Evolutionary conservation across 92 coral and sea anemone species (phyloP).

Genomic region (Palythoa grandiflora): DNA sequence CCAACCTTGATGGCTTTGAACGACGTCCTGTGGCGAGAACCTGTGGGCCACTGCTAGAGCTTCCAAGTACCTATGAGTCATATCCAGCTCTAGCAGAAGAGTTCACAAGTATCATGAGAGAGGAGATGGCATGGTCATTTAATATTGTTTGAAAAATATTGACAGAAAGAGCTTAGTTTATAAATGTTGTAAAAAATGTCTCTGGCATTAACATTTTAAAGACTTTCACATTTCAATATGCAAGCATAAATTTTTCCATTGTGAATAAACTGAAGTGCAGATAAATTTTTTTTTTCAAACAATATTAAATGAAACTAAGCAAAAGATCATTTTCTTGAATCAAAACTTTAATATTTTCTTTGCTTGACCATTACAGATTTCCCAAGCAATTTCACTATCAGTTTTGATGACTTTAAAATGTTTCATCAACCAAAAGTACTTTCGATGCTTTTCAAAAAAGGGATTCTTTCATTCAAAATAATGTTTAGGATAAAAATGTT

Average conservation of each 20-base stretch:
- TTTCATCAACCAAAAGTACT: neutral
- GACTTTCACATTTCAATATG: neutral
- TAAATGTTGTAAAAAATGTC: slow-evolving; percentile 8
- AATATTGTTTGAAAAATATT: slow-evolving; percentile 33
- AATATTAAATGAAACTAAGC: neutral
- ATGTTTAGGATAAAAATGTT: neutral
- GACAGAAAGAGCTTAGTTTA: neutral
- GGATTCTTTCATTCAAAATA: slow-evolving; percentile 2
- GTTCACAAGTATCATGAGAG: slow-evolving; percentile 38
- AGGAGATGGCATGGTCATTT: slow-evolving; percentile 54
- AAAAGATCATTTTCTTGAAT: neutral
- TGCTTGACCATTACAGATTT: neutral
- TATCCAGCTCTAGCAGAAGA: slow-evolving; percentile 40
- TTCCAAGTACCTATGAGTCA: slow-evolving; percentile 46
- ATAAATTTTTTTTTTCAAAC: neutral
- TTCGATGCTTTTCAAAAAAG: neutral
- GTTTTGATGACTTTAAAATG: neutral
- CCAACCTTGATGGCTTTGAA: slow-evolving; percentile 13
- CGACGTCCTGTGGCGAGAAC: slow-evolving; percentile 48
- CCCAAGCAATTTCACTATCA: neutral
- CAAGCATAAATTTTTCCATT: neutral
- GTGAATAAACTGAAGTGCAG: neutral
- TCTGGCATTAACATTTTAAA: neutral
- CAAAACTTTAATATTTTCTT: neutral
- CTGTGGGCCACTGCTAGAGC: slow-evolving; percentile 47